Base-by-base conservation (phyloP, 2,113 vertebrate species). In the Nannospalax galili region DNA sequence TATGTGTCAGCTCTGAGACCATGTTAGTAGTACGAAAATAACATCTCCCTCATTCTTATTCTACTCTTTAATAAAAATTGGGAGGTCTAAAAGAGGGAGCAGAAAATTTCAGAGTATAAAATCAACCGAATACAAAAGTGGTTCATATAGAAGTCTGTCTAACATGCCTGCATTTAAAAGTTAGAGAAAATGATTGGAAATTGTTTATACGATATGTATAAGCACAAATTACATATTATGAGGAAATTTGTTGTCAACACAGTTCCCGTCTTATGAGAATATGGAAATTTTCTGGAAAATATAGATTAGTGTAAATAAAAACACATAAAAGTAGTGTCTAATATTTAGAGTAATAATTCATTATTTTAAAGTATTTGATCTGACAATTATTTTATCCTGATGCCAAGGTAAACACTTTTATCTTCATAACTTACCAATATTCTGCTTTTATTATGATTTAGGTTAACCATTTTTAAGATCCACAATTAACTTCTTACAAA, bases 311-410 rank as follows among this genome's bases (percentile, higher is more conserved):
- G 0, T 92, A 95, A 96, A 92, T 77, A 72, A 26, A 79, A 74
- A 67, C 48, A n/a, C 42, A 80, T 81, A 10, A n/a, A n/a, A n/a
- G n/a, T n/a, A n/a, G n/a, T n/a, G n/a, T n/a, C n/a, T n/a, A n/a
- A n/a, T n/a, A n/a, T n/a, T n/a, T 56, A 84, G 8, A 90, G 0
- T 69, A 90, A 69, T 70, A 60, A 56, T 87, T 88, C 62, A 4
- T 91, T 64, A 42, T 80, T 45, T 92, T 95, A 64, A 86, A 70
- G 52, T 81, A 5, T 37, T 84, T 80, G 22, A 87, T 60, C 87
- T 94, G 84, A 20, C 15, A 82, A 24, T 78, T 92, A 75, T 82
- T 95, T 90, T 8, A 15, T 85, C 17, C 9, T 77, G 72, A 92
- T 92, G 84, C 94, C 45, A 91, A 84, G 3, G 40, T 52, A 95